phyloP scores from a whole-genome alignment of 2,113 vertebrate genomes.

The Nothobranchius kuhntae region DNA sequence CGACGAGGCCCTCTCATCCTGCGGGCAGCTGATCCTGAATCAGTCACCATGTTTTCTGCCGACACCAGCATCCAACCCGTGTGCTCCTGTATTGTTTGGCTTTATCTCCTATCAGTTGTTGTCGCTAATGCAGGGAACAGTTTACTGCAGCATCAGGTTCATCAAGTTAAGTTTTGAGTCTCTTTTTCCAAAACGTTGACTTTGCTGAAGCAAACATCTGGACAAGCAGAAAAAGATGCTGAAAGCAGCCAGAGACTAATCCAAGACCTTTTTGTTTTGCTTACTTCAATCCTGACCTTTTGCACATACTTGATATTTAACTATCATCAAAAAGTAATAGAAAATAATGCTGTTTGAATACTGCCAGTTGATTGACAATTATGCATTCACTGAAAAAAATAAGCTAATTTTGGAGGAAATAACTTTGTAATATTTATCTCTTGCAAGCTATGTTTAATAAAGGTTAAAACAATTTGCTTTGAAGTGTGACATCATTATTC shows the following conservation, averaged over 20 bases:
- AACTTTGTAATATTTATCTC: constrained; percentile 99
- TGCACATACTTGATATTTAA: constrained; percentile 93
- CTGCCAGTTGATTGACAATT: constrained; percentile 88
- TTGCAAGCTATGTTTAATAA: constrained; percentile 99
- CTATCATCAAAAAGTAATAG: constrained; percentile 86
- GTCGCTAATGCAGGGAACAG: constrained; percentile 64
- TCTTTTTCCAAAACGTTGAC: constrained; percentile 62
- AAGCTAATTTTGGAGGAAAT: constrained; percentile 97
- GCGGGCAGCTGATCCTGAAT: constrained; percentile 24
- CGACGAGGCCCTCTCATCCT: neutral
- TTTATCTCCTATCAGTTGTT: constrained; percentile 53
- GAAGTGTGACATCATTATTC: constrained; percentile 60
- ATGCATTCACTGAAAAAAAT: constrained; percentile 91
- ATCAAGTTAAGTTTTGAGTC: constrained; percentile 28
- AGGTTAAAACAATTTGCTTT: constrained; percentile 94
- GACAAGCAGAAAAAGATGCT: constrained; percentile 50
- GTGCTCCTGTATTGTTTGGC: constrained; percentile 41
- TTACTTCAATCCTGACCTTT: constrained; percentile 84
- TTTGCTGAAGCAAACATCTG: constrained; percentile 57
- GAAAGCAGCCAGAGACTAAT: constrained; percentile 62
- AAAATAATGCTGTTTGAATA: constrained; percentile 89
- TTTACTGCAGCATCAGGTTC: constrained; percentile 50
- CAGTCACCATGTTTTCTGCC: constrained; percentile 53
- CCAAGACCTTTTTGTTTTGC: constrained; percentile 68
- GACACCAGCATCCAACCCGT: constrained; percentile 36